Percentiles rank a stretch among this genome's conserved stretches.
Evolutionary conservation across 2,113 vertebrate genomes (phyloP).

Genomic region (Pangasianodon gigas): DNA sequence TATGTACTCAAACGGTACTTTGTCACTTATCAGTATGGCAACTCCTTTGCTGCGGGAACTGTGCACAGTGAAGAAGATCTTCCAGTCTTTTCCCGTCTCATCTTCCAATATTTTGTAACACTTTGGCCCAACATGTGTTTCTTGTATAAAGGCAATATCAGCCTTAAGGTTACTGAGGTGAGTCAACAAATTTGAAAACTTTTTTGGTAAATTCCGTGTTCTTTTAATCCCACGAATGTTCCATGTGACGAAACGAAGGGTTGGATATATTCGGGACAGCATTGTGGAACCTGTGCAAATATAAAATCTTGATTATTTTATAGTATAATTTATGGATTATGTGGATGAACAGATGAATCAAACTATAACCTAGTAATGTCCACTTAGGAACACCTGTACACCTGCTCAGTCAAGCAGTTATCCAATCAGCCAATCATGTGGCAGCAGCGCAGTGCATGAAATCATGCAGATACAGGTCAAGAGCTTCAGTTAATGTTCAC

Average conservation of each 20-base stretch:
- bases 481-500: no score
- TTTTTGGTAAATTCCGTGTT: not conserved
- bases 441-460: no score
- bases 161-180: not conserved
- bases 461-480: no score
- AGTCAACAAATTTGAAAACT: not conserved
- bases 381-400: no score
- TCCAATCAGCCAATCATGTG: no score
- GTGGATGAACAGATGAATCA: not conserved
- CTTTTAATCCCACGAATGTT: not conserved
- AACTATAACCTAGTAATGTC: not conserved
- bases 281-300: not conserved
- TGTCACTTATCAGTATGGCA: conserved; percentile 36
- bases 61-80: conserved; percentile 5
- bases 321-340: not conserved
- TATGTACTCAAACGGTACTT: conserved; percentile 24
- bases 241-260: not conserved
- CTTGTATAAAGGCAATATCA: not conserved
- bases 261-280: not conserved
- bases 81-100: not conserved
- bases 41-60: conserved; percentile 33
- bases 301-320: conserved; percentile 2
- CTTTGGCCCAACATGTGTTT: not conserved
- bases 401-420: no score
- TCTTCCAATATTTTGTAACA: not conserved